Evolutionary conservation across 2,797 vertebrate genomes (phyloP).

Genomic region (Hirundo rustica): DNA sequence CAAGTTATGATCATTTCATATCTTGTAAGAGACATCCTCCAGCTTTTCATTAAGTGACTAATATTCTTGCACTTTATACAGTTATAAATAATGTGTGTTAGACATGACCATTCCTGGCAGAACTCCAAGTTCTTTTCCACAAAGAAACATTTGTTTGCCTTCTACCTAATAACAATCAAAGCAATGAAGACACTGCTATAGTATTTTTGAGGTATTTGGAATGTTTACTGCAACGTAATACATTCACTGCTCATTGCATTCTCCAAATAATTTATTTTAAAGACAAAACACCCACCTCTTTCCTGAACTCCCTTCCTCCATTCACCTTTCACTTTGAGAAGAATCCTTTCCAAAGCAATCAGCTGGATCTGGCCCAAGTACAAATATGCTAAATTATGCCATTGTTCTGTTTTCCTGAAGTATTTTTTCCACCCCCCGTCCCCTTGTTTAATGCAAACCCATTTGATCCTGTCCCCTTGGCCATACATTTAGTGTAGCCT

Average conservation of each 20-base stretch:
- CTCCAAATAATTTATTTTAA: not conserved
- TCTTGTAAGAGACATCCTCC: not conserved
- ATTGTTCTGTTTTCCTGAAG: conserved; percentile 21
- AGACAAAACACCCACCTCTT: not conserved
- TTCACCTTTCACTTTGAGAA: conserved; percentile 16
- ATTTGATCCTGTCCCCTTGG: not conserved
- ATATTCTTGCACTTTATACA: conserved; percentile 11
- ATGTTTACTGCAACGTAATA: not conserved
- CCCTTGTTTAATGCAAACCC: not conserved
- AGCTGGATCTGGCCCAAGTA: not conserved
- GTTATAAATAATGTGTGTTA: conserved; percentile 4
- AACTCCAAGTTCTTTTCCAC: conserved; percentile 1
- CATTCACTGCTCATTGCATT: not conserved
- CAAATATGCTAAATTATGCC: not conserved
- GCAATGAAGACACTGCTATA: not conserved
- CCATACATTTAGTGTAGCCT: not conserved
- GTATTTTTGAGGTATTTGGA: not conserved
- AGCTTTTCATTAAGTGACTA: conserved; percentile 29
- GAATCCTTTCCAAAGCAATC: not conserved
- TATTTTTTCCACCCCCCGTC: not conserved
- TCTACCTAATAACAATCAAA: not conserved
- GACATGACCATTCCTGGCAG: conserved; percentile 26
- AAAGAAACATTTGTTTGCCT: conserved; percentile 21
- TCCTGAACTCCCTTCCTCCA: not conserved
- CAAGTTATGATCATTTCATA: not conserved